Conservation (phyloP, 2,113 vertebrate genomes). For the Pomatorhinus ruficollis region DNA sequence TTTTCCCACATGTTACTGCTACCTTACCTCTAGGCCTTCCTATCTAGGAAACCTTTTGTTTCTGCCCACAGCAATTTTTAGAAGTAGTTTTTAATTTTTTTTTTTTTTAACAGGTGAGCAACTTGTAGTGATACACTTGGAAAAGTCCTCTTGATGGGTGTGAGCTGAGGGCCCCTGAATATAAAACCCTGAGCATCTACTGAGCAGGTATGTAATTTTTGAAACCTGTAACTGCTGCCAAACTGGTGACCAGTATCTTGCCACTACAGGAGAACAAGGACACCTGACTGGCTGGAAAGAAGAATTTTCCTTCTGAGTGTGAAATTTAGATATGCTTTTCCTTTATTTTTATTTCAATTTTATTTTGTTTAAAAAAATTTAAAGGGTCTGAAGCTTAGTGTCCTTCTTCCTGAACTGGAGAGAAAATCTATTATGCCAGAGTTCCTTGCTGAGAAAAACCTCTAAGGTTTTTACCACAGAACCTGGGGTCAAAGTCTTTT, state of each 20-base stretch:
- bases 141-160: not conserved
- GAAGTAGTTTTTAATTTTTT: not conserved
- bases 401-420: not conserved
- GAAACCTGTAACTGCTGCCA: not conserved
- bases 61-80: not conserved
- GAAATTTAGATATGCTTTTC: not conserved
- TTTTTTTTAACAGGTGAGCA: not conserved
- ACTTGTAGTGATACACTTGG: not conserved
- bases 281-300: not conserved
- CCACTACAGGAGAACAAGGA: not conserved
- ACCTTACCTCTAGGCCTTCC: not conserved
- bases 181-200: not conserved
- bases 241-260: not conserved
- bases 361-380: not conserved
- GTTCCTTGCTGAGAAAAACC: not conserved
- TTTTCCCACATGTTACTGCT: not conserved
- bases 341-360: not conserved
- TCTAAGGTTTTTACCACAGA: not conserved
- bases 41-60: not conserved
- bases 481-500: not conserved
- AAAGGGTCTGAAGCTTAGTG: not conserved
- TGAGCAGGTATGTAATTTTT: constrained; percentile 6
- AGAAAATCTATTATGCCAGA: not conserved
- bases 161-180: not conserved
- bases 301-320: not conserved